A percentile compares a stretch with the other conserved stretches of the same genome.
These are phyloP conservation scores for Paramuricea clavata DNA, from an alignment of 92 coral and sea anemone species.

Conservation along the genomic window DNA sequence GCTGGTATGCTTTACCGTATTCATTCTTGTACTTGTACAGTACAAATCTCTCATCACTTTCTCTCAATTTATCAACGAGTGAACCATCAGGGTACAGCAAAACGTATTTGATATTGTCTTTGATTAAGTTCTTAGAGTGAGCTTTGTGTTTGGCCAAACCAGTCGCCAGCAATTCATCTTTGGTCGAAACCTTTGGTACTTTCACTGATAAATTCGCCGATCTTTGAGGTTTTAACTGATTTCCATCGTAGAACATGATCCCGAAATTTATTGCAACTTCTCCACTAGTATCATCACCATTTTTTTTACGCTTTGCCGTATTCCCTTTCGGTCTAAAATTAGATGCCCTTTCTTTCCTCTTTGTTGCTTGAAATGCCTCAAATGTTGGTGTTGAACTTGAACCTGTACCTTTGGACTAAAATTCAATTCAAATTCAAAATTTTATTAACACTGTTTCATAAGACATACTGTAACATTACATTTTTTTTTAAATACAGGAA, in stretches of 20 bases:
- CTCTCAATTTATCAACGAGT: not conserved
- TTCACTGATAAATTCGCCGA: slow-evolving; percentile 19
- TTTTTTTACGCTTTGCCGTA: not conserved
- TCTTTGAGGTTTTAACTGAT: slow-evolving; percentile 20
- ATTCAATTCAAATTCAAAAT: no score
- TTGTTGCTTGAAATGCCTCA: no score
- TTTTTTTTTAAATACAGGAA: no score
- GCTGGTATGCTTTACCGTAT: slow-evolving; percentile 1
- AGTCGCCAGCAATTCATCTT: slow-evolving; percentile 2
- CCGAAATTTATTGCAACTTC: slow-evolving; percentile 15
- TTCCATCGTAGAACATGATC: slow-evolving; percentile 10
- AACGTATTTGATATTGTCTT: slow-evolving; percentile 1
- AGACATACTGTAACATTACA: no score
- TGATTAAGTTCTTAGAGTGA: slow-evolving; percentile 21
- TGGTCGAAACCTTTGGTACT: slow-evolving; percentile 10
- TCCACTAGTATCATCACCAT: not conserved
- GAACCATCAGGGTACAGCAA: slow-evolving; percentile 6
- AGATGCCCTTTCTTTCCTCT: slow-evolving; percentile 16
- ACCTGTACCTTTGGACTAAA: no score
- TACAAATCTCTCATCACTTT: not conserved
- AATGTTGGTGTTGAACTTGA: no score
- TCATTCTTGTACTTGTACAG: slow-evolving; percentile 12
- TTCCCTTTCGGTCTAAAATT: slow-evolving; percentile 6
- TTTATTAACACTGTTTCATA: no score
- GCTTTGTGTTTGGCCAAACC: slow-evolving; percentile 24